A percentile compares a stretch with the other conserved stretches of the same genome.
Evolutionary conservation across 2,888 invertebrate genomes (phyloP).

Genomic region (Yponomeuta plumbellus): DNA sequence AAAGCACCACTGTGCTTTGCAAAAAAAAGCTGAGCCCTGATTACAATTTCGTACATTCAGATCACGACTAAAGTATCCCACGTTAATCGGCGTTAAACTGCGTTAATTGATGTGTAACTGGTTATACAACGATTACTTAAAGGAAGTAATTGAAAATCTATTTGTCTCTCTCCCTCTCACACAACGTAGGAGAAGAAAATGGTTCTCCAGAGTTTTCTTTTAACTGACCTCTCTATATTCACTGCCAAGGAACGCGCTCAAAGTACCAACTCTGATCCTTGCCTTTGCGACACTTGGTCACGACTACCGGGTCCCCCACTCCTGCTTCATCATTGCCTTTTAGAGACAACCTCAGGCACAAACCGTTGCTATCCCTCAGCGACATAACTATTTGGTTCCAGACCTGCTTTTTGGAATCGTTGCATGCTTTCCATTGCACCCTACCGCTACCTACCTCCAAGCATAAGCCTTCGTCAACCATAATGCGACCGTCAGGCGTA

Average conservation of each 20-base stretch:
- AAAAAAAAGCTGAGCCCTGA: too few species aligned
- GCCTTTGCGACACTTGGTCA: conserved; percentile 75
- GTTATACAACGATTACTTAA: too few species aligned
- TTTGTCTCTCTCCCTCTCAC: too few species aligned
- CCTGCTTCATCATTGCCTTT: conserved; percentile 40
- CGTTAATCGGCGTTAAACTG: too few species aligned
- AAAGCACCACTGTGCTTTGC: neutral
- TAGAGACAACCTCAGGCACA: conserved; percentile 50
- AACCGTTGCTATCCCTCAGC: conserved; percentile 46
- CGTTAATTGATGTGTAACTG: too few species aligned
- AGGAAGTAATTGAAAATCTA: too few species aligned
- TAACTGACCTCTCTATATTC: conserved; percentile 15
- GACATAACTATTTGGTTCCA: conserved; percentile 78
- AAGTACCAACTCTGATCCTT: conserved; percentile 82
- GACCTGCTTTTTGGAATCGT: conserved; percentile 74
- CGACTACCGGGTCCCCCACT: conserved; percentile 65
- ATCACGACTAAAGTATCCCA: too few species aligned
- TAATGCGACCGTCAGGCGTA: conserved; percentile 81
- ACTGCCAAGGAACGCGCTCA: conserved; percentile 82
- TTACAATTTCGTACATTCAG: too few species aligned
- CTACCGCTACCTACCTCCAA: conserved; percentile 81
- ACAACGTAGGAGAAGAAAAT: too few species aligned
- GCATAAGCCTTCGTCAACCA: conserved; percentile 93
- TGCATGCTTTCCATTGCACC: conserved; percentile 85
- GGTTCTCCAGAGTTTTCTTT: too few species aligned